Base-by-base conservation (phyloP, 2,888 invertebrate genomes). In the Tinea semifulvella region DNA sequence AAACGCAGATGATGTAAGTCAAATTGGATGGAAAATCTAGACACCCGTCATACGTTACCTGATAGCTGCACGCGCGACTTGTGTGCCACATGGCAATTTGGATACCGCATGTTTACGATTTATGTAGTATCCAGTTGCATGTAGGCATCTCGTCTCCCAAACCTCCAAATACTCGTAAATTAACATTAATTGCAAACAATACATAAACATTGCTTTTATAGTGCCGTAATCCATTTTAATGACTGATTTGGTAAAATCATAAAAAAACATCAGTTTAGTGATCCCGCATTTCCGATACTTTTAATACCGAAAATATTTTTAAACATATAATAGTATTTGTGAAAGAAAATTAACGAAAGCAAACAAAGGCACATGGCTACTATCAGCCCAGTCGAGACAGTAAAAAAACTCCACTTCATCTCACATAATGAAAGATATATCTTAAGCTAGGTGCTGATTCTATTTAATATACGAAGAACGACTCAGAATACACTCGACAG, bases 21-120 rank as follows among this genome's bases (percentile, higher is more conserved):
- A 65, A 70, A 65, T 67, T 63, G 60, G 56, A 59, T 61, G 65
- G 62, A 70, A 72, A 73, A 70, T 67, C 59, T 58, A 55, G 47
- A 46, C 49, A 40, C 16, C 25, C 25, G 25, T 8, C 8, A 5
- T 7, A 22, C 14, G 25, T 56, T 54, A 51, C 51, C 53, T 50
- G 52, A 51, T 54, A 56, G 53, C 49, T 51, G 49, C 51, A 22
- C 20, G 13, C 39, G 20, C 20, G 14, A 19, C 6, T 2, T 22
- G 4, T 40, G 20, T 11, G 22, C 20, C 25, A 11, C 6, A 20
- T 40, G 40, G 22, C 36, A 36, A 36, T 18, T 36, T 18, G 16
- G 31, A 31, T 6, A 36, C 17, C 36, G 18, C 18, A 36, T 36
- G 36, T 36, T 35, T 31, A 31, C 31, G n/a, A 13, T 31, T 14